Base-by-base conservation (phyloP, 2,113 vertebrate species). In the Macroglossus sobrinus region DNA sequence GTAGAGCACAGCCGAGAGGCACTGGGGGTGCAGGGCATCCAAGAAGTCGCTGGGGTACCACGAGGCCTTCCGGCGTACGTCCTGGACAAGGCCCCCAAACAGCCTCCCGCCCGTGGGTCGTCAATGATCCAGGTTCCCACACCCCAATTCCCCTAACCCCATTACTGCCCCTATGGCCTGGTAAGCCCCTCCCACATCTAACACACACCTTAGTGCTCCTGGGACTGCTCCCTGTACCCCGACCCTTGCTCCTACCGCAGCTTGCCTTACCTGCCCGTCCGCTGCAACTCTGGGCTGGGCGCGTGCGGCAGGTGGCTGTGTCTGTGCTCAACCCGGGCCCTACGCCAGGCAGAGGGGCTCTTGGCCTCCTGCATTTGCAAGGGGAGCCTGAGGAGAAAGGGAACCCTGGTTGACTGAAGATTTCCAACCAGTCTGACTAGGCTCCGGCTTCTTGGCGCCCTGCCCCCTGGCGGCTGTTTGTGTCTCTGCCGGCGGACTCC, bases 31-130 rank as follows among this genome's bases (percentile, higher is more conserved):
- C 95, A 99, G 97, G 76, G 97, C 99, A 0, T 99, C 99, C 0
- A 94, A 98, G 97, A 98, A 99, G 88, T 99, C 98, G 0, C 99
- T 99, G 93, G 96, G 2, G 0, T 99, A 99, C 99, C 99, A 99
- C 0, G 53, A 96, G 0, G 92, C 98, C 89, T 99, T 99, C 97
- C 99, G 98, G 47, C 15, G 97, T 75, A 99, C 97, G 40, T 99
- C 99, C 97, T 40, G 98, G 66, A 98, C 30, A 47, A 99, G 96
- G 13, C 99, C 99, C 75, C 99, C 98, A 4, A 99, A 99, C 35
- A 99, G 97, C 96, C 99, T 99, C 91, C 97, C 95, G 2, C 82
- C 97, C 78, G 8, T 5, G 84, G 72, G 74, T 84, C 19, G 11
- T 96, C 96, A 97, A 26, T 55, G 63, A 96, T 47, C 57, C 81